A percentile compares a stretch with the other conserved stretches of the same genome.
Conservation (phyloP, 2,797 vertebrate genomes). For the Clarias fuscus region DNA sequence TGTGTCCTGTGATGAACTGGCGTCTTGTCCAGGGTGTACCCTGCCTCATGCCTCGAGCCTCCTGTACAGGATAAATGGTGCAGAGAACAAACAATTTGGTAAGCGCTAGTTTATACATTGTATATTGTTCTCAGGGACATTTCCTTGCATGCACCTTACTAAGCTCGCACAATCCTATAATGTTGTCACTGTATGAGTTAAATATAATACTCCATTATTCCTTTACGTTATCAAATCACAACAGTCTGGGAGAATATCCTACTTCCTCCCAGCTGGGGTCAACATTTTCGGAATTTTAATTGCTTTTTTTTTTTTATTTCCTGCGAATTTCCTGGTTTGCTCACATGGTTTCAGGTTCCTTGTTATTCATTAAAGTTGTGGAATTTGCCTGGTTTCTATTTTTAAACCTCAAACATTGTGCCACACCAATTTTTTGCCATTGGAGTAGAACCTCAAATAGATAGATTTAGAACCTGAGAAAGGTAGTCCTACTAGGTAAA, state of each 20-base stretch:
- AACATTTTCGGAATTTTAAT: neutral
- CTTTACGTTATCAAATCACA: neutral
- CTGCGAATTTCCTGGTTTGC: neutral
- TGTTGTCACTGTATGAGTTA: neutral
- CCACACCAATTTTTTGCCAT: no score
- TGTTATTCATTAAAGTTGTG: neutral
- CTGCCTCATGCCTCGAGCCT: no score
- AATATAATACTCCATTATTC: neutral
- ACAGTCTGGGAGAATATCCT: neutral
- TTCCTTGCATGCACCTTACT: neutral
- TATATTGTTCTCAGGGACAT: neutral
- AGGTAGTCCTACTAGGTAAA: neutral
- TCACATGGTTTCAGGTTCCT: neutral
- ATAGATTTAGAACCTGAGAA: neutral
- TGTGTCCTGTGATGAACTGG: no score
- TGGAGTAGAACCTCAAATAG: neutral
- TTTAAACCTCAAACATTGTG: neutral
- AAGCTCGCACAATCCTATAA: neutral
- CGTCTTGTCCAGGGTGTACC: no score
- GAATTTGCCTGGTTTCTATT: neutral
- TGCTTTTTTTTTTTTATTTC: no score
- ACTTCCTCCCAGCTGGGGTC: neutral
- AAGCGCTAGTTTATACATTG: neutral
- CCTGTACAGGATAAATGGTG: no score
- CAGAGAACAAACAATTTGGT: no score